A percentile compares a stretch with the other conserved stretches of the same genome.
These are phyloP conservation scores for Rhagologus leucostigma DNA, from an alignment of 2,113 vertebrate species.

Conservation along the genomic window DNA sequence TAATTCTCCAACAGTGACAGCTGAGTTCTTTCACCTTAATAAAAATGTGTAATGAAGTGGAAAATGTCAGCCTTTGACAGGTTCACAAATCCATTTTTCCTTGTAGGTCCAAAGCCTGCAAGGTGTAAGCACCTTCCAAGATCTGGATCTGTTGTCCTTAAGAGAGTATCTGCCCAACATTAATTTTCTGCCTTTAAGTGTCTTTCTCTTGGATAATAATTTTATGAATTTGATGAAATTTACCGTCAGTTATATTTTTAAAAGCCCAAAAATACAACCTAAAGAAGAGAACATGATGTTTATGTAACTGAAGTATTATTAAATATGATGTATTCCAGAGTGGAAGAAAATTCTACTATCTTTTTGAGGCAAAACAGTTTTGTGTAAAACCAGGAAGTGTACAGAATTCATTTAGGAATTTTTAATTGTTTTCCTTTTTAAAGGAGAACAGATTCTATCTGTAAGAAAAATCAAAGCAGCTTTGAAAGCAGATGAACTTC, in stretches of 20 bases:
- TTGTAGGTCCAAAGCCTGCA: slow-evolving; percentile 11
- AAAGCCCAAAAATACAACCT: slow-evolving; percentile 42
- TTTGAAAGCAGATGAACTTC: slow-evolving; percentile 44
- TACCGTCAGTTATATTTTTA: slow-evolving; percentile 52
- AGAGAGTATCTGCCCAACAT: background rate
- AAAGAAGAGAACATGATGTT: slow-evolving; percentile 24
- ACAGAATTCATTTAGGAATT: slow-evolving; percentile 37
- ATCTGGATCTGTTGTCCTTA: slow-evolving; percentile 32
- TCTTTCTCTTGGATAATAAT: slow-evolving; percentile 44
- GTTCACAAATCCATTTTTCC: slow-evolving; percentile 17
- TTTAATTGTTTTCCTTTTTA: slow-evolving; percentile 38
- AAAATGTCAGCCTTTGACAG: slow-evolving; percentile 27
- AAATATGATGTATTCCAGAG: slow-evolving; percentile 50
- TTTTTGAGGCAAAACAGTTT: slow-evolving; percentile 37
- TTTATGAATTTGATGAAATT: slow-evolving; percentile 24
- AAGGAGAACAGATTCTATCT: slow-evolving; percentile 44
- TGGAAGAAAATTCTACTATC: slow-evolving; percentile 21
- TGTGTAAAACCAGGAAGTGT: slow-evolving; percentile 2
- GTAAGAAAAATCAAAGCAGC: slow-evolving; percentile 53
- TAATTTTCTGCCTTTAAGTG: slow-evolving; percentile 41
- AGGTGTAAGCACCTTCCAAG: slow-evolving; percentile 34
- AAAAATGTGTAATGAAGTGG: slow-evolving; percentile 14
- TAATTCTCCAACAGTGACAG: background rate
- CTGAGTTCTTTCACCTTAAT: slow-evolving; percentile 20
- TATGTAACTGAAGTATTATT: slow-evolving; percentile 21